phyloP scores from a whole-genome alignment of 2,888 invertebrate species.

The Dolichopus griseipennis region DNA sequence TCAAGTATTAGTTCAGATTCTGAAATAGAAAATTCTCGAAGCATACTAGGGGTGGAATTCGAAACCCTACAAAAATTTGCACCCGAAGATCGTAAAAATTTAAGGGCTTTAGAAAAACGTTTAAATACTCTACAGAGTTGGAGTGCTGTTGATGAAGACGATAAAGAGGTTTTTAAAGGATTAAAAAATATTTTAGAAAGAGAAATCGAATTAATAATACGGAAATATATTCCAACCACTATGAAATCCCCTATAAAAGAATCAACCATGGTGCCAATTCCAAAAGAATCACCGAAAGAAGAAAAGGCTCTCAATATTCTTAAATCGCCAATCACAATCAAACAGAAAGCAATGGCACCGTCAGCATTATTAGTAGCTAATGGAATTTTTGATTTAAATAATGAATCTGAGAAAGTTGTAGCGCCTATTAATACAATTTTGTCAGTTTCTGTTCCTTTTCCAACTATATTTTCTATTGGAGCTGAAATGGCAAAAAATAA shows the following conservation, averaged over 20 bases:
- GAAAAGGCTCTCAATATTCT: neutral
- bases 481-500: neutral
- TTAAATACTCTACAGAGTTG: conserved; percentile 16
- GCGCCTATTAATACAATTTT: neutral
- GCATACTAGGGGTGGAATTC: neutral
- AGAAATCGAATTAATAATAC: conserved; percentile 17
- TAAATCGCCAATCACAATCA: neutral
- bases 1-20: neutral
- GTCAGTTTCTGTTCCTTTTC: neutral
- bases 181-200: conserved; percentile 19
- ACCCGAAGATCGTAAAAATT: conserved; percentile 17
- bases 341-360: neutral
- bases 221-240: conserved; percentile 12
- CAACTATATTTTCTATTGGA: conserved; percentile 2
- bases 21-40: neutral
- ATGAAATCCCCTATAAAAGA: neutral
- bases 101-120: conserved; percentile 17
- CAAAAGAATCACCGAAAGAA: neutral
- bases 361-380: neutral
- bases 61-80: neutral
- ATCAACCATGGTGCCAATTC: neutral
- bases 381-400: conserved; percentile 37
- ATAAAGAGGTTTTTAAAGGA: conserved; percentile 17
- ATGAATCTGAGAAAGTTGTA: conserved; percentile 20
- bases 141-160: conserved; percentile 19